Conservation (phyloP, 30 jellyfish, hydroid and myxozoan genomes). For the Catostylus mosaicus region DNA sequence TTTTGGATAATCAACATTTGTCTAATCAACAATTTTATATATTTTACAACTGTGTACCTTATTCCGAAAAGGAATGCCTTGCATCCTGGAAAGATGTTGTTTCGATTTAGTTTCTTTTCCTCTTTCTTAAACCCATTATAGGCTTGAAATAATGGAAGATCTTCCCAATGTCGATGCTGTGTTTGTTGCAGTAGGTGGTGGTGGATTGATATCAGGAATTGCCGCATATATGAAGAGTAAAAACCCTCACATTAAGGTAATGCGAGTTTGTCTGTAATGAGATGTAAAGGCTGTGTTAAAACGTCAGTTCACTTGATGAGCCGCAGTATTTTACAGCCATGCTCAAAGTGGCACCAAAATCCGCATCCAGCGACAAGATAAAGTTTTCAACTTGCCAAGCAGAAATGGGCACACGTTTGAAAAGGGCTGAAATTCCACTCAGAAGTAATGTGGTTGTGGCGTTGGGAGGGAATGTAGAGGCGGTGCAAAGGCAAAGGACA, state of each 20-base stretch:
- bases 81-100: not conserved
- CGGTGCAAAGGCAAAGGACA: too few species aligned
- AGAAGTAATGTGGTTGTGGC: too few species aligned
- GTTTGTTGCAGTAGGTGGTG: constrained; percentile 93
- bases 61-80: not conserved
- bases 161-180: constrained; percentile 84
- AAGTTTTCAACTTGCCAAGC: too few species aligned
- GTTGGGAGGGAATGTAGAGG: too few species aligned
- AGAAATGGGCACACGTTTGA: too few species aligned
- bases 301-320: not conserved
- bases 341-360: too few species aligned
- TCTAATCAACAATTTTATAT: too few species aligned
- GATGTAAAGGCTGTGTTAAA: not conserved
- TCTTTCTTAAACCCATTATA: not conserved
- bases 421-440: too few species aligned
- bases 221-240: constrained; percentile 55
- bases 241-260: constrained; percentile 60
- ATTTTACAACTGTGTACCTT: not conserved
- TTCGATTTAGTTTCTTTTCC: not conserved
- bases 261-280: too few species aligned
- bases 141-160: constrained; percentile 74
- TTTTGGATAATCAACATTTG: too few species aligned
- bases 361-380: too few species aligned
- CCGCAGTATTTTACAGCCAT: not conserved
- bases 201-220: constrained; percentile 87